Evolutionary conservation across 2,113 vertebrate genomes (phyloP).

Genomic region (Chaetodon auriga): DNA sequence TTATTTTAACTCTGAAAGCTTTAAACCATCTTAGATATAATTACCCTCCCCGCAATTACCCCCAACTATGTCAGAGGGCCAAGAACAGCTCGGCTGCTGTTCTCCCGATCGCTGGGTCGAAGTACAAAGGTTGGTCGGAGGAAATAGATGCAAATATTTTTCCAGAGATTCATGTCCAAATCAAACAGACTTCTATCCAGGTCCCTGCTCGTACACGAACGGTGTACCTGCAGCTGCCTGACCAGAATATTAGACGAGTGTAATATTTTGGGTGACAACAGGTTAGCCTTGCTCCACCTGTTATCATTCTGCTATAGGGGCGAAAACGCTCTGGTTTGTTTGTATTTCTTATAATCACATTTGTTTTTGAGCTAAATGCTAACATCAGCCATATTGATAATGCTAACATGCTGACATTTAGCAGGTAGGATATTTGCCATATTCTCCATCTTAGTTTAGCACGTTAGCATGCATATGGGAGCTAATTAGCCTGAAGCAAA

Average conservation of each 20-base stretch:
- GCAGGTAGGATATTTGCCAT: too few relatives aligned
- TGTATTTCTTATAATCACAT: too few relatives aligned
- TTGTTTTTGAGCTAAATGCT: too few relatives aligned
- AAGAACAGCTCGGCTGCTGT: slow-evolving; percentile 33
- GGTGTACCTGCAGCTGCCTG: neutral
- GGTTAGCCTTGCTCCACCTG: neutral
- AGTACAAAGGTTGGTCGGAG: slow-evolving; percentile 20
- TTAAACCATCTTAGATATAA: slow-evolving; percentile 65
- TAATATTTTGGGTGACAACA: neutral
- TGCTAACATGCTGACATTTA: too few relatives aligned
- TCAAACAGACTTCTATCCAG: neutral
- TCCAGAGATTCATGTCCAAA: neutral
- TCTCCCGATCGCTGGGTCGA: slow-evolving; percentile 19
- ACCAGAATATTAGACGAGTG: neutral
- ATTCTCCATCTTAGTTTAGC: too few relatives aligned
- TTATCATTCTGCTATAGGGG: too few relatives aligned
- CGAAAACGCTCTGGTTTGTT: too few relatives aligned
- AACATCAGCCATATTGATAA: too few relatives aligned
- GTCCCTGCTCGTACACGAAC: neutral
- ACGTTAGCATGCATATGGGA: too few relatives aligned
- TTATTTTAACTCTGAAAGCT: slow-evolving; percentile 71
- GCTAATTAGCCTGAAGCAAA: too few relatives aligned
- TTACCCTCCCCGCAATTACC: slow-evolving; percentile 56
- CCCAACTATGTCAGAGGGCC: slow-evolving; percentile 42
- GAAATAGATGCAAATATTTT: neutral